These are phyloP conservation scores for Oxyscelio sp. DNA, from an alignment of 2,888 invertebrate genomes.

Conservation along the genomic window DNA sequence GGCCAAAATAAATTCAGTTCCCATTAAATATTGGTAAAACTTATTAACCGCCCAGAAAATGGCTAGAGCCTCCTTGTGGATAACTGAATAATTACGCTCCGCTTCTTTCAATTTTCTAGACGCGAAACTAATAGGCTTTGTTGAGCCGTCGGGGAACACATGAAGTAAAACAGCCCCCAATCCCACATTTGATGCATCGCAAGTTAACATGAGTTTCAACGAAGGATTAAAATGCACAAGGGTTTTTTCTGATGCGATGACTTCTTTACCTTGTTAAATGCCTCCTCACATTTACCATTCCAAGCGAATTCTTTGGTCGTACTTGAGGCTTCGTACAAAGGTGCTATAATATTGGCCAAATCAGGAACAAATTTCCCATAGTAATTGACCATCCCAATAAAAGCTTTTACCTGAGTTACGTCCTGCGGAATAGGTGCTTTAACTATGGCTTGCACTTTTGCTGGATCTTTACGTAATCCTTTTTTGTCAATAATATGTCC, in stretches of 20 bases:
- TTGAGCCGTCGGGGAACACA: conserved; percentile 77
- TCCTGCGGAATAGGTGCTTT: conserved; percentile 45
- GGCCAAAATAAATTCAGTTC: conserved; percentile 79
- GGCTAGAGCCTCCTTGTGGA: conserved; percentile 83
- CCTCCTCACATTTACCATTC: conserved; percentile 26
- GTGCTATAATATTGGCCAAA: conserved; percentile 14
- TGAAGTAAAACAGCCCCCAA: conserved; percentile 81
- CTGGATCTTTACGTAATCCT: conserved; percentile 62
- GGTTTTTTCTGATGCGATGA: conserved; percentile 28
- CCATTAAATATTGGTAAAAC: conserved; percentile 84
- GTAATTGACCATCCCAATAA: conserved; percentile 64
- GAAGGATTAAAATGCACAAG: conserved; percentile 71
- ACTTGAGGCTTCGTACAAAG: conserved; percentile 30
- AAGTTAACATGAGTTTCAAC: conserved; percentile 55
- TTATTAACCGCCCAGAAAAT: conserved; percentile 83
- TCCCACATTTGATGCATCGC: conserved; percentile 77
- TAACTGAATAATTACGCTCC: conserved; percentile 83
- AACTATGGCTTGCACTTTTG: conserved; percentile 70
- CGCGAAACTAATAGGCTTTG: conserved; percentile 80
- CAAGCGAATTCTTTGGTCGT: conserved; percentile 23
- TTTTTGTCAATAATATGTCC: conserved; percentile 77
- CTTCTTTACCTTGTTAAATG: conserved; percentile 35
- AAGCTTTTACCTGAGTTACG: conserved; percentile 52
- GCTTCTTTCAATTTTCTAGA: conserved; percentile 80
- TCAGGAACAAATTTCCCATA: conserved; percentile 59